Evolutionary conservation across 1,140 invertebrate genomes (phyloP).

Genomic region (Planococcus citri): DNA sequence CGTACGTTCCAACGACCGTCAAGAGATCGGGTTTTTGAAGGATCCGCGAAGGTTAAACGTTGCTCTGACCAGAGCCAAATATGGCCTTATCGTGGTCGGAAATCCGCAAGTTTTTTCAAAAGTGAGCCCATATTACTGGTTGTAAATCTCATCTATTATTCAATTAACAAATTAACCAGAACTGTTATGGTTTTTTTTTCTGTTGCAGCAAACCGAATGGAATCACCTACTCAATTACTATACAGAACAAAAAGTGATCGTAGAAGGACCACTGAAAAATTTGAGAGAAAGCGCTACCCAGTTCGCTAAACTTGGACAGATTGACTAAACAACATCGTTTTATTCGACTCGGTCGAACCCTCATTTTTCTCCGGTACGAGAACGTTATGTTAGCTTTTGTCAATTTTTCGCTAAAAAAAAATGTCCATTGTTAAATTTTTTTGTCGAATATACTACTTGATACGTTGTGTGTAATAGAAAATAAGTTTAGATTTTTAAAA

Average conservation of each 20-base stretch:
- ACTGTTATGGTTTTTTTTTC: slow-evolving; percentile 4
- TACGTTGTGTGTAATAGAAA: too few species aligned
- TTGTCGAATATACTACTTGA: too few species aligned
- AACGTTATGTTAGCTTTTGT: too few species aligned
- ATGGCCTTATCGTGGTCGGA: slow-evolving; percentile 96
- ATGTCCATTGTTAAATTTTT: too few species aligned
- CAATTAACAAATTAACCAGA: neutral
- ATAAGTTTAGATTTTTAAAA: too few species aligned
- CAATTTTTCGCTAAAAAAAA: too few species aligned
- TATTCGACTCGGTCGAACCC: too few species aligned
- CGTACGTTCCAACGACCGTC: slow-evolving; percentile 84
- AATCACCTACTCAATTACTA: slow-evolving; percentile 96
- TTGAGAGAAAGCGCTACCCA: slow-evolving; percentile 93
- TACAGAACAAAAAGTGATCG: slow-evolving; percentile 93
- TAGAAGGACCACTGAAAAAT: slow-evolving; percentile 95
- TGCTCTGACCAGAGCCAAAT: slow-evolving; percentile 92
- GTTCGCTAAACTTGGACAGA: slow-evolving; percentile 92
- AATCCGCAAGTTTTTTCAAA: slow-evolving; percentile 98
- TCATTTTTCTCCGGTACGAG: too few species aligned
- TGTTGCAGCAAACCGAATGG: slow-evolving; percentile 78
- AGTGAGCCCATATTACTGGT: slow-evolving; percentile 31
- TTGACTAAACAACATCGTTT: too few species aligned
- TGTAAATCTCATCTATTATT: neutral
- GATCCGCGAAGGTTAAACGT: slow-evolving; percentile 97
- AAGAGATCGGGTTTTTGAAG: slow-evolving; percentile 87